Evolutionary conservation across 1,140 invertebrate species (phyloP).

Genomic region (Adelges cooleyi): DNA sequence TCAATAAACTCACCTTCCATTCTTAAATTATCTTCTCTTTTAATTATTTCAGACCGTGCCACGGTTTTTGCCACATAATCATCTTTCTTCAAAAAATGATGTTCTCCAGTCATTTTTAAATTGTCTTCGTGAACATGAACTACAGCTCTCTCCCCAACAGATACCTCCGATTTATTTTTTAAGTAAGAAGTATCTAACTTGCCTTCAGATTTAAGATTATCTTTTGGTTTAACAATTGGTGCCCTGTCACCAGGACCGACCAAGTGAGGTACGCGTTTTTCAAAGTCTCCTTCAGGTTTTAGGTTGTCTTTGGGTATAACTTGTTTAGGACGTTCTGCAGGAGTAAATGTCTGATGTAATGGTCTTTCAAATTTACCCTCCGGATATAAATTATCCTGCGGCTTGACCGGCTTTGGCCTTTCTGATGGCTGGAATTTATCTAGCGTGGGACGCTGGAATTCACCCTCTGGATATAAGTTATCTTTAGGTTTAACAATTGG

Average conservation of each 20-base stretch:
- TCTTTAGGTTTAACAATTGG: slow-evolving; percentile 40
- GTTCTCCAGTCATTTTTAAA: slow-evolving; percentile 40
- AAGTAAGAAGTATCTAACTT: slow-evolving; percentile 36
- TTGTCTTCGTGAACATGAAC: slow-evolving; percentile 45
- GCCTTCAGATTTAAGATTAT: slow-evolving; percentile 45
- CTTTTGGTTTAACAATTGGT: slow-evolving; percentile 39
- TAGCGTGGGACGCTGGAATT: slow-evolving; percentile 31
- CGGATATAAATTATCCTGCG: slow-evolving; percentile 46
- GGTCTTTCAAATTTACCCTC: slow-evolving; percentile 42
- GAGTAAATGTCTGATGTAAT: slow-evolving; percentile 39
- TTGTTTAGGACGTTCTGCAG: slow-evolving; percentile 37
- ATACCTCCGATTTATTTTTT: slow-evolving; percentile 39
- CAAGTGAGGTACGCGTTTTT: slow-evolving; percentile 36
- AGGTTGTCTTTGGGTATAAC: slow-evolving; percentile 47
- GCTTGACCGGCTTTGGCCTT: slow-evolving; percentile 33
- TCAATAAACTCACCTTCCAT: slow-evolving; percentile 41
- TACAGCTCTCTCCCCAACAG: slow-evolving; percentile 44
- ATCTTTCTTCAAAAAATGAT: slow-evolving; percentile 33
- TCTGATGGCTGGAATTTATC: not conserved
- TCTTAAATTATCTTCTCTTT: slow-evolving; percentile 37
- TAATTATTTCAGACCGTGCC: slow-evolving; percentile 37
- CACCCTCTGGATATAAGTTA: slow-evolving; percentile 47
- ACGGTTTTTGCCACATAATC: slow-evolving; percentile 30
- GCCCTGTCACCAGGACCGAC: slow-evolving; percentile 36
- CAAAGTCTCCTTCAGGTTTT: slow-evolving; percentile 49